Evolutionary conservation across 2,888 invertebrate species (phyloP).

Genomic region (Leistus spinibarbis): DNA sequence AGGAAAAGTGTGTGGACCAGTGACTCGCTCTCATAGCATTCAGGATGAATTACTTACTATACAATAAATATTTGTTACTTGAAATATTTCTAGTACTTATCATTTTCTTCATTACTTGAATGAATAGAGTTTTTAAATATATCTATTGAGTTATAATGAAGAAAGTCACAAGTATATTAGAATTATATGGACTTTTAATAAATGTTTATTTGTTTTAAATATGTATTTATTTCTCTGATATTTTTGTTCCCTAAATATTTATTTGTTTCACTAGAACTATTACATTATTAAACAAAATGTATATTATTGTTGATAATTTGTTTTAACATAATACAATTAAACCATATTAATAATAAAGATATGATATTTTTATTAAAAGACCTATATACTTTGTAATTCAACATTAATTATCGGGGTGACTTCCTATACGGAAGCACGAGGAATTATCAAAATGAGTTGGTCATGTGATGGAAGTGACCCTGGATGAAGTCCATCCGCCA

Average conservation of each 20-base stretch:
- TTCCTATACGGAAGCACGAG: too few species aligned
- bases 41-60: constrained; percentile 78
- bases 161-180: background rate
- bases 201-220: background rate
- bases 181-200: background rate
- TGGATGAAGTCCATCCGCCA: too few species aligned
- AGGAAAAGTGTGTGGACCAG: constrained; percentile 61
- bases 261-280: background rate
- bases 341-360: too few species aligned
- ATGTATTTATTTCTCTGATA: background rate
- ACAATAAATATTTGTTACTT: constrained; percentile 43
- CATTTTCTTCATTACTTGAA: background rate
- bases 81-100: background rate
- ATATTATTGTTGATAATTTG: background rate
- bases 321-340: too few species aligned
- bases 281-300: background rate
- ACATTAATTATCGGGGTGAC: too few species aligned
- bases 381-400: too few species aligned
- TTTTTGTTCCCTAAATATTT: background rate
- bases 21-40: constrained; percentile 80
- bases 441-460: too few species aligned
- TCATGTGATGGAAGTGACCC: too few species aligned
- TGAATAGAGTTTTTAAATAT: background rate
- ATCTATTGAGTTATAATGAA: background rate
- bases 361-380: too few species aligned